A percentile compares a stretch with the other conserved stretches of the same genome.
Conservation (phyloP, 1,140 invertebrate genomes). For the Chironomus tepperi region DNA sequence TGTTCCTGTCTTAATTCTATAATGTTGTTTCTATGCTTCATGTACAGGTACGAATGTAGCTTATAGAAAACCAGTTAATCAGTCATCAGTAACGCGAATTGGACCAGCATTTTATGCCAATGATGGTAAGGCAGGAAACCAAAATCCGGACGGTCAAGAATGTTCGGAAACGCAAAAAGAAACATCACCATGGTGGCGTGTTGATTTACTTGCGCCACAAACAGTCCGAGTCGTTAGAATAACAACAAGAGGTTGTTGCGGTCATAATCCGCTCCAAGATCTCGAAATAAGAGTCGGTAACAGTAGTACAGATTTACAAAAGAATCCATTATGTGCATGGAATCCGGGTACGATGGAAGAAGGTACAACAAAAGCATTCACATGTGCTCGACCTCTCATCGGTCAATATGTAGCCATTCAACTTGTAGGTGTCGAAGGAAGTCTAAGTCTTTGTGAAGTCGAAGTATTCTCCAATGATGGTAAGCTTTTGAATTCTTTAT, state of each 20-base stretch:
- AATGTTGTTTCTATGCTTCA: background rate
- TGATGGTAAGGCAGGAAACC: slow-evolving; percentile 62
- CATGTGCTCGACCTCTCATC: slow-evolving; percentile 70
- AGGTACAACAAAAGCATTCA: slow-evolving; percentile 81
- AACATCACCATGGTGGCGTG: slow-evolving; percentile 84
- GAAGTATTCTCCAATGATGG: slow-evolving; percentile 85
- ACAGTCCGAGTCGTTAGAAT: slow-evolving; percentile 74
- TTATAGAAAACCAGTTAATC: slow-evolving; percentile 76
- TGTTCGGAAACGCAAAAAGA: slow-evolving; percentile 85
- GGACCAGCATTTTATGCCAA: slow-evolving; percentile 74
- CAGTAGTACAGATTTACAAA: slow-evolving; percentile 72
- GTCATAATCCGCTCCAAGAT: slow-evolving; percentile 82
- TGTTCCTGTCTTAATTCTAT: too few species aligned
- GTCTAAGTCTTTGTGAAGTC: slow-evolving; percentile 81
- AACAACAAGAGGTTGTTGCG: slow-evolving; percentile 77
- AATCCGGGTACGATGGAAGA: slow-evolving; percentile 87
- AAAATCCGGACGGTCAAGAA: slow-evolving; percentile 77
- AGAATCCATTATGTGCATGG: slow-evolving; percentile 87
- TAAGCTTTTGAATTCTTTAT: slow-evolving; percentile 36
- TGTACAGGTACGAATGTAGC: slow-evolving; percentile 73
- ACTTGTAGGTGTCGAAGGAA: slow-evolving; percentile 81
- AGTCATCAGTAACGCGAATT: slow-evolving; percentile 76
- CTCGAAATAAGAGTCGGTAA: slow-evolving; percentile 86
- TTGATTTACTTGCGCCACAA: slow-evolving; percentile 74
- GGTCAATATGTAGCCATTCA: slow-evolving; percentile 84